phyloP scores from a whole-genome alignment of 2,797 vertebrate species.

The Sus cebifrons region DNA sequence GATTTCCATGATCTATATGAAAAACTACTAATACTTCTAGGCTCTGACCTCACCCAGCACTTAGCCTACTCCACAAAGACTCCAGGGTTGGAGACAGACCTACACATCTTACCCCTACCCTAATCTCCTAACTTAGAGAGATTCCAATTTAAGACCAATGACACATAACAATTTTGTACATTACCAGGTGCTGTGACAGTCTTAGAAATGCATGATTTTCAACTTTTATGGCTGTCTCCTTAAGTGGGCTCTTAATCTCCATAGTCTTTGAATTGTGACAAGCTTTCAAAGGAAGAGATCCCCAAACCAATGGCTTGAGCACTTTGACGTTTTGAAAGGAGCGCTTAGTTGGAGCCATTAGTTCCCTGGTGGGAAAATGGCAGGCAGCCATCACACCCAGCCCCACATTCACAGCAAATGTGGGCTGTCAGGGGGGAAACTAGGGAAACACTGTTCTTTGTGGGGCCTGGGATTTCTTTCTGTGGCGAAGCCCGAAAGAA shows the following conservation, averaged over 20 bases:
- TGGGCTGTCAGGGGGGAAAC: not conserved
- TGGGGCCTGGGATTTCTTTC: not conserved
- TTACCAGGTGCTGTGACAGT: not conserved
- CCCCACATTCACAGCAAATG: conserved; percentile 33
- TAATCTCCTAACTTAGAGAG: not conserved
- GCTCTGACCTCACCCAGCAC: not conserved
- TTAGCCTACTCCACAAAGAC: not conserved
- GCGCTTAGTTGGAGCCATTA: conserved; percentile 61
- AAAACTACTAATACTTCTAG: not conserved
- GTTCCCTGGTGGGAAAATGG: conserved; percentile 18
- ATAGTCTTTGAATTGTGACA: conserved; percentile 45
- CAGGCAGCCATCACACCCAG: conserved; percentile 34
- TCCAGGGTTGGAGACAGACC: not conserved
- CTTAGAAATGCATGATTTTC: conserved; percentile 48
- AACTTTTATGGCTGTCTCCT: not conserved
- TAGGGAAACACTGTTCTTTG: not conserved
- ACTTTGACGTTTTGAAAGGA: conserved; percentile 43
- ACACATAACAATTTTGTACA: not conserved
- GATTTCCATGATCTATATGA: not conserved
- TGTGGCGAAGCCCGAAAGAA: conserved; percentile 19
- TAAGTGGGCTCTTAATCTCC: conserved; percentile 41
- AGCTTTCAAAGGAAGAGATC: conserved; percentile 58
- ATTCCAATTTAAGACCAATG: not conserved
- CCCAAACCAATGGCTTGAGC: conserved; percentile 20
- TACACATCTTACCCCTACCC: not conserved